Percentiles rank a stretch among this genome's conserved stretches.
phyloP scores from a whole-genome alignment of 2,113 vertebrate species.

The Casuarius casuarius region DNA sequence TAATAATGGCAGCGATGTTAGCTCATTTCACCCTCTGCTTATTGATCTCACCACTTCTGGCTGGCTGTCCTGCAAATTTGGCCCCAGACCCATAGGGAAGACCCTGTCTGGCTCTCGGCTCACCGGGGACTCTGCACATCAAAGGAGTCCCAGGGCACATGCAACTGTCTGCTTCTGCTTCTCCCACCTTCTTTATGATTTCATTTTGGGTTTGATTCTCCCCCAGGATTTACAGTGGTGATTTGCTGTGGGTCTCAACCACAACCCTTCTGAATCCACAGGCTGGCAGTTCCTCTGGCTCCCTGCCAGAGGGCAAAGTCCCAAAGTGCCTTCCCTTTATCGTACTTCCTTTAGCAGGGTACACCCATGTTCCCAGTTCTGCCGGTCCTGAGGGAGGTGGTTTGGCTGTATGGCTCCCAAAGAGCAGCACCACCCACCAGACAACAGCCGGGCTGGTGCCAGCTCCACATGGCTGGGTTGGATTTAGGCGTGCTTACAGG shows the following conservation, averaged over 20 bases:
- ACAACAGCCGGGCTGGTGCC: background rate
- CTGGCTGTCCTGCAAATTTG: background rate
- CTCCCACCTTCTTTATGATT: background rate
- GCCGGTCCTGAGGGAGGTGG: accelerated
- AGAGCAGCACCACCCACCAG: background rate
- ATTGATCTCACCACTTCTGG: background rate
- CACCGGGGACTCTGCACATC: background rate
- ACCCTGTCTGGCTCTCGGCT: background rate
- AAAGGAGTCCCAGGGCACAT: background rate
- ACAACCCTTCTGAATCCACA: background rate
- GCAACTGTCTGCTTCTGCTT: background rate
- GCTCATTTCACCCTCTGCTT: background rate
- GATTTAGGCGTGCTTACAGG: background rate
- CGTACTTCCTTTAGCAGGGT: accelerated
- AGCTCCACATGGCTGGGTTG: background rate
- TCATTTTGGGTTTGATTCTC: background rate
- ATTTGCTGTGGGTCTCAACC: background rate
- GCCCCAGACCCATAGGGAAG: background rate
- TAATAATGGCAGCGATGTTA: accelerated
- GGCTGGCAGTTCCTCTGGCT: background rate
- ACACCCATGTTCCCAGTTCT: background rate
- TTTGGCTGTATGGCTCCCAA: background rate
- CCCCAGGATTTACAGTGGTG: background rate
- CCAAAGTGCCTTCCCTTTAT: background rate
- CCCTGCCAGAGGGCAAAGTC: background rate